These are phyloP conservation scores for Raja brachyura DNA, from an alignment of 2,113 vertebrate species.

Conservation along the genomic window DNA sequence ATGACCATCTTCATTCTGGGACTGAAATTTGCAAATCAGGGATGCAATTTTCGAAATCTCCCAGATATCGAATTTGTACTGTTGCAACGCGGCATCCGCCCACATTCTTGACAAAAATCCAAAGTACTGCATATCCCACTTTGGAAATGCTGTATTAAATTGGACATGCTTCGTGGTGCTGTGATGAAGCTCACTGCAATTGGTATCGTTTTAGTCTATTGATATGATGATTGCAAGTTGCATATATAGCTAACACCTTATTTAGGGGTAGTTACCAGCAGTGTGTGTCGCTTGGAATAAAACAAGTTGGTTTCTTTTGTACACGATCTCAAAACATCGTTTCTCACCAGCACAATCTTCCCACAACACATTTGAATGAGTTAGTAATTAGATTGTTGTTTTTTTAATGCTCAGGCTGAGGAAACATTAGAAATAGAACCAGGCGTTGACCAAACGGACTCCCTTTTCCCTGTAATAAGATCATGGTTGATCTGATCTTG, in stretches of 20 bases:
- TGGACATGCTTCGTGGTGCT: no score
- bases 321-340: neutral
- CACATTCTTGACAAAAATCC: neutral
- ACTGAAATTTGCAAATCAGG: neutral
- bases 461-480: no score
- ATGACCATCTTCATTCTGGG: neutral
- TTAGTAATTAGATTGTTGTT: neutral
- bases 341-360: neutral
- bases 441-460: no score
- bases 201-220: neutral
- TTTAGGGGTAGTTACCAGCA: neutral
- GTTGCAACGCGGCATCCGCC: neutral
- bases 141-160: neutral
- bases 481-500: no score
- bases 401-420: neutral
- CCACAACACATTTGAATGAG: no score
- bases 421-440: no score
- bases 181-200: neutral
- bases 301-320: neutral
- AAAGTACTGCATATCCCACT: neutral
- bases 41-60: neutral
- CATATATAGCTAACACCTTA: neutral
- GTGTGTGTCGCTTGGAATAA: neutral
- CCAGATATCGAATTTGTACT: neutral
- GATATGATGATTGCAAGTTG: neutral